A percentile compares a stretch with the other conserved stretches of the same genome.
Evolutionary conservation across 2,888 invertebrate species (phyloP).

Genomic region (Balanococcus diminutus): DNA sequence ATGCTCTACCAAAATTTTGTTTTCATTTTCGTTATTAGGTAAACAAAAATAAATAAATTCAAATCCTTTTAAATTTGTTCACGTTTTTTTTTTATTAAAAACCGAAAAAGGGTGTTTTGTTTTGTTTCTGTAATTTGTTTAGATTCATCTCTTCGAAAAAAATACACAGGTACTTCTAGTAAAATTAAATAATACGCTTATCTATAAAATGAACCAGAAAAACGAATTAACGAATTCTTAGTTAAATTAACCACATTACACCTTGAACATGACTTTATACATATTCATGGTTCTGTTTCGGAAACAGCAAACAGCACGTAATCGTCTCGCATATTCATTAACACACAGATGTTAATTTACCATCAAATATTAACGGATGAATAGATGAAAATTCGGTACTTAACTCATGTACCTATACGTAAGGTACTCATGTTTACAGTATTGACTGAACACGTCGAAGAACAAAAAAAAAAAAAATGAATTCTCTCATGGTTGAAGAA

Average conservation of each 20-base stretch:
- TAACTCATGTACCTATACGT: background rate
- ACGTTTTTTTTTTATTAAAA: no score
- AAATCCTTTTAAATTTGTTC: no score
- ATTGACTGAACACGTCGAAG: background rate
- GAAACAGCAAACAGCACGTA: background rate
- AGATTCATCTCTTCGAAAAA: no score
- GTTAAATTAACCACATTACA: background rate
- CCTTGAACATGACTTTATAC: background rate
- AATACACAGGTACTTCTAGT: no score
- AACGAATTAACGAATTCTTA: background rate
- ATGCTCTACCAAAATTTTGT: no score
- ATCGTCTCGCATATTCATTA: background rate
- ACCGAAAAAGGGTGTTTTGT: no score
- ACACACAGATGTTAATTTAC: background rate
- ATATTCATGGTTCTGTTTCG: background rate
- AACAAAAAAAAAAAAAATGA: background rate
- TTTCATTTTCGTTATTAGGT: no score
- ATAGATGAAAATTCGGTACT: background rate
- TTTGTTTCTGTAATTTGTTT: no score
- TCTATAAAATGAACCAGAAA: background rate
- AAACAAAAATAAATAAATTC: no score
- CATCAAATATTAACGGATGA: background rate
- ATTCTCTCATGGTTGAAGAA: conserved; percentile 1
- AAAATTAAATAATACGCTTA: no score
- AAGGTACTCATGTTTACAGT: background rate